Evolutionary conservation across 2,797 vertebrate genomes (phyloP).

Genomic region (Gallirallus australis): DNA sequence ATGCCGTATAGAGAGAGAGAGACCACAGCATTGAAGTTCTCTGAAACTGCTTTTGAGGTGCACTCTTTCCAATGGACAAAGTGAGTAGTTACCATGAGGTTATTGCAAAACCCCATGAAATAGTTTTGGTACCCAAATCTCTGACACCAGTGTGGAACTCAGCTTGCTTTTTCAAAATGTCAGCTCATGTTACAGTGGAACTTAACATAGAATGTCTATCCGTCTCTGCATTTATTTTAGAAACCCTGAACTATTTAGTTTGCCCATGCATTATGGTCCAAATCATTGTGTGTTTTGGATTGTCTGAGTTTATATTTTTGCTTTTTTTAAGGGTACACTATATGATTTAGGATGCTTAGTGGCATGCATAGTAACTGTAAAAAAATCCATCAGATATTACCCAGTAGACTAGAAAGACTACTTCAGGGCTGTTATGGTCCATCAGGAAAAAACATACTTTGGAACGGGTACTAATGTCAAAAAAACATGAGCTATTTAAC

Average conservation of each 20-base stretch:
- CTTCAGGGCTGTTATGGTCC: slow-evolving; percentile 44
- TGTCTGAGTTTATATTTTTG: slow-evolving; percentile 22
- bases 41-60: background rate
- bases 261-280: background rate
- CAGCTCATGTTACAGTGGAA: background rate
- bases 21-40: background rate
- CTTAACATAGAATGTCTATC: slow-evolving; percentile 9
- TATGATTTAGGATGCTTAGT: slow-evolving; percentile 32
- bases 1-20: background rate
- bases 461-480: slow-evolving; percentile 28
- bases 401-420: slow-evolving; percentile 45
- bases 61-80: background rate
- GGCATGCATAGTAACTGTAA: slow-evolving; percentile 19
- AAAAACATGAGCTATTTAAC: slow-evolving; percentile 43
- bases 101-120: slow-evolving; percentile 9
- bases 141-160: slow-evolving; percentile 2
- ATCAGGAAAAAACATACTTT: slow-evolving; percentile 57
- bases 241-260: slow-evolving; percentile 1
- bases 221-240: slow-evolving; percentile 17
- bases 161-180: slow-evolving; percentile 2
- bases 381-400: slow-evolving; percentile 52
- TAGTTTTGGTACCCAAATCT: background rate
- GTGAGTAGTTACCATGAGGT: background rate
- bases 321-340: background rate
- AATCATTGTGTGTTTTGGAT: background rate